Evolutionary conservation across 2,113 vertebrate species (phyloP).

Genomic region (Puntigrus tetrazona): DNA sequence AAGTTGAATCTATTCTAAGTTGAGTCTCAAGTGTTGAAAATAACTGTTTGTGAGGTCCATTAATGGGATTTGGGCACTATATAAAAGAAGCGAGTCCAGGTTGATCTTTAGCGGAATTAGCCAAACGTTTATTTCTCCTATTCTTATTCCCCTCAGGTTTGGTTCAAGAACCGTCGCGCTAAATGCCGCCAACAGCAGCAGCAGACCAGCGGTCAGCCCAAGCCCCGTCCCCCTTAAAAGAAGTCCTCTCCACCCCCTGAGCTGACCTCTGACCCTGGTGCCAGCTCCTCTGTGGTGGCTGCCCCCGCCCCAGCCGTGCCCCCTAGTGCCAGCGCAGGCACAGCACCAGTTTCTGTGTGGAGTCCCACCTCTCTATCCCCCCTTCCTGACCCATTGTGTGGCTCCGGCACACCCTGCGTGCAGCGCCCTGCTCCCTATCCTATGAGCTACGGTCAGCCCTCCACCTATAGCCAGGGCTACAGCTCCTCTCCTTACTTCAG

Average conservation of each 20-base stretch:
- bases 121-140: background rate
- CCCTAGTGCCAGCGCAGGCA: constrained; percentile 68
- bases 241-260: constrained; percentile 78
- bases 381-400: constrained; percentile 79
- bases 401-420: constrained; percentile 75
- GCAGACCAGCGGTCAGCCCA: constrained; percentile 81
- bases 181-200: constrained; percentile 86
- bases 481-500: constrained; percentile 82
- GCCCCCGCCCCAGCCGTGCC: constrained; percentile 65
- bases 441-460: constrained; percentile 79
- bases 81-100: background rate
- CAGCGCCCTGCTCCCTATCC: constrained; percentile 80
- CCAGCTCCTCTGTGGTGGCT: constrained; percentile 69
- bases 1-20: background rate
- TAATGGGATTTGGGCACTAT: background rate
- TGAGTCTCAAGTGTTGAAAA: background rate
- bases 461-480: constrained; percentile 78
- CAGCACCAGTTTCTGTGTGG: constrained; percentile 81
- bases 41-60: background rate
- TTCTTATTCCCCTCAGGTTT: constrained; percentile 68
- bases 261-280: constrained; percentile 68
- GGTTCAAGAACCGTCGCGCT: constrained; percentile 85
- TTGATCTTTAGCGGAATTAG: background rate
- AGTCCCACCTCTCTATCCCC: constrained; percentile 83
- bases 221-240: constrained; percentile 82